Evolutionary conservation across 2,888 invertebrate genomes (phyloP).

Genomic region (Chrysolina oricalcia): DNA sequence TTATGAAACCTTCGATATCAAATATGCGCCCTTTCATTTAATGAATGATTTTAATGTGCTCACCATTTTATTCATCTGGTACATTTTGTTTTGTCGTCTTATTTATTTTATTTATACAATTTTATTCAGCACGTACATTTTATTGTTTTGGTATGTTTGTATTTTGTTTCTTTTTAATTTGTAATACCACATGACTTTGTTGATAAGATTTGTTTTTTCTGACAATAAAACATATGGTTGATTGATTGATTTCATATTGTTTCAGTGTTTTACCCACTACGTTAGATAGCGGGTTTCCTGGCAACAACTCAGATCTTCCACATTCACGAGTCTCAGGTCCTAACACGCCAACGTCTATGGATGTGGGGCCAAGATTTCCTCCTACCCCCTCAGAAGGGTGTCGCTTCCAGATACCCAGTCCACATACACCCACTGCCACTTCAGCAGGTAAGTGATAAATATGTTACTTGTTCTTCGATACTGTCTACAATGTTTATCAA

Average conservation of each 20-base stretch:
- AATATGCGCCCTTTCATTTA: too few relatives aligned
- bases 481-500: not conserved
- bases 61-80: too few relatives aligned
- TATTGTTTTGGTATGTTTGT: too few relatives aligned
- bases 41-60: too few relatives aligned
- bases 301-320: constrained; percentile 67
- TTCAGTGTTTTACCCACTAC: constrained; percentile 67
- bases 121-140: too few relatives aligned
- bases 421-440: constrained; percentile 70
- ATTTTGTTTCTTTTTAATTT: too few relatives aligned
- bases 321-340: constrained; percentile 72
- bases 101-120: too few relatives aligned
- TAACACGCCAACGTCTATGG: constrained; percentile 74
- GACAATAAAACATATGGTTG: not conserved
- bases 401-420: constrained; percentile 73
- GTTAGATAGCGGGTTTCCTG: constrained; percentile 70
- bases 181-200: too few relatives aligned
- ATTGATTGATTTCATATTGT: constrained; percentile 33
- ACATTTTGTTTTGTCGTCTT: too few relatives aligned
- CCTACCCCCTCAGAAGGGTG: constrained; percentile 70
- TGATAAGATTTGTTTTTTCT: too few relatives aligned
- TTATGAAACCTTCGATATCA: too few relatives aligned
- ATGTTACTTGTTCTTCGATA: constrained; percentile 20
- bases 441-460: constrained; percentile 56
- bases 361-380: constrained; percentile 70